A percentile compares a stretch with the other conserved stretches of the same genome.
These are phyloP conservation scores for Dryas iulia DNA, from an alignment of 1,140 invertebrate species.

Conservation along the genomic window DNA sequence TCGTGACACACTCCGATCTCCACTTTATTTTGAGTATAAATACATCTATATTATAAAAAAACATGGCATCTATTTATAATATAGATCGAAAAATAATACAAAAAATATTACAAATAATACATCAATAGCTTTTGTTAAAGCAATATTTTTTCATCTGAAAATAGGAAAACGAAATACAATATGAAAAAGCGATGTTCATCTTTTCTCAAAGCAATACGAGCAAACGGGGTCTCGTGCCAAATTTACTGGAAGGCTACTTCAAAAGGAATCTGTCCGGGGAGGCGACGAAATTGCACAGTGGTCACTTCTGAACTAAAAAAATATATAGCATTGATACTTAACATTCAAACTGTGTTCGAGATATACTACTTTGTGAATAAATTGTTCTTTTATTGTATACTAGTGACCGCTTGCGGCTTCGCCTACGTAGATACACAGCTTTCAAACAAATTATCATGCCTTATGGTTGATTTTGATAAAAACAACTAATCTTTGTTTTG, in stretches of 20 bases:
- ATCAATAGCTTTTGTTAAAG: not conserved
- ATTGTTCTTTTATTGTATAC: not conserved
- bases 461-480: no score
- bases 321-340: not conserved
- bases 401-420: no score
- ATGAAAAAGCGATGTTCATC: constrained; percentile 30
- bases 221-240: constrained; percentile 41
- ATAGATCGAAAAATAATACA: not conserved
- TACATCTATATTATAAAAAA: no score
- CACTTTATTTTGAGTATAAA: no score
- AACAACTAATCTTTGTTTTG: no score
- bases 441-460: no score
- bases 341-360: not conserved
- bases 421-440: no score
- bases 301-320: constrained; percentile 19
- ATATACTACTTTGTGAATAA: not conserved
- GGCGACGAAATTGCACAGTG: constrained; percentile 31
- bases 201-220: constrained; percentile 26
- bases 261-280: constrained; percentile 50
- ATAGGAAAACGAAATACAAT: constrained; percentile 23
- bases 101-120: not conserved
- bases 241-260: constrained; percentile 54
- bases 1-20: no score
- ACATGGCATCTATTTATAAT: no score
- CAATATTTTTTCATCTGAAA: not conserved